A percentile compares a stretch with the other conserved stretches of the same genome.
Evolutionary conservation across 2,797 vertebrate genomes (phyloP).

Genomic region (Eulemur albifrons): DNA sequence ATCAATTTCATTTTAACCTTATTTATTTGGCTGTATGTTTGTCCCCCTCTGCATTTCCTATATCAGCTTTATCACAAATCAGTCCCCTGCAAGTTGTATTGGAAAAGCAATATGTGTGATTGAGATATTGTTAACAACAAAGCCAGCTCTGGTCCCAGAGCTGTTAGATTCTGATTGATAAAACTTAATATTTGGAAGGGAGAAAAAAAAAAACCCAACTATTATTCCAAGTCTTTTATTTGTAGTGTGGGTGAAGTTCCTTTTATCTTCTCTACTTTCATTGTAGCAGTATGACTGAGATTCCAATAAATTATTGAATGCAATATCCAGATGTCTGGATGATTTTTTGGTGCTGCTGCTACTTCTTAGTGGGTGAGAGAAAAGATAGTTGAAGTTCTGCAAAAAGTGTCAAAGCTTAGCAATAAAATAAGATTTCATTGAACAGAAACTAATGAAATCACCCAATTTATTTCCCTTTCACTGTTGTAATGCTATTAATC

Average conservation of each 20-base stretch:
- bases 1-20: slow-evolving; percentile 36
- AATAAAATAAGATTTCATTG: slow-evolving; percentile 29
- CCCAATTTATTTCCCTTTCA: slow-evolving; percentile 24
- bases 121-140: slow-evolving; percentile 76
- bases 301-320: slow-evolving; percentile 68
- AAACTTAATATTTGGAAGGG: slow-evolving; percentile 81
- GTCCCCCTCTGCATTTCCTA: slow-evolving; percentile 48
- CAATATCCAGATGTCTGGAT: slow-evolving; percentile 41
- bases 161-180: slow-evolving; percentile 78
- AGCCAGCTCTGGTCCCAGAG: slow-evolving; percentile 51
- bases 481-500: slow-evolving; percentile 17
- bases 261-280: slow-evolving; percentile 65
- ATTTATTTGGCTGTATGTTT: slow-evolving; percentile 65
- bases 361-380: neutral
- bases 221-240: slow-evolving; percentile 51
- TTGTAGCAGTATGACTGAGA: slow-evolving; percentile 43
- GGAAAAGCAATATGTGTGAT: slow-evolving; percentile 75
- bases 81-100: slow-evolving; percentile 58
- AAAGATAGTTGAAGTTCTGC: neutral
- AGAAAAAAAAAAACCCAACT: neutral
- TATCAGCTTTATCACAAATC: slow-evolving; percentile 72
- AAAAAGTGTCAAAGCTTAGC: slow-evolving; percentile 47
- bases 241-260: slow-evolving; percentile 51
- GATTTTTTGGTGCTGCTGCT: slow-evolving; percentile 9
- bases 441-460: slow-evolving; percentile 55